Percentiles rank a stretch among this genome's conserved stretches.
Evolutionary conservation across 2,113 vertebrate genomes (phyloP).

Genomic region (Grammomys surdaster): DNA sequence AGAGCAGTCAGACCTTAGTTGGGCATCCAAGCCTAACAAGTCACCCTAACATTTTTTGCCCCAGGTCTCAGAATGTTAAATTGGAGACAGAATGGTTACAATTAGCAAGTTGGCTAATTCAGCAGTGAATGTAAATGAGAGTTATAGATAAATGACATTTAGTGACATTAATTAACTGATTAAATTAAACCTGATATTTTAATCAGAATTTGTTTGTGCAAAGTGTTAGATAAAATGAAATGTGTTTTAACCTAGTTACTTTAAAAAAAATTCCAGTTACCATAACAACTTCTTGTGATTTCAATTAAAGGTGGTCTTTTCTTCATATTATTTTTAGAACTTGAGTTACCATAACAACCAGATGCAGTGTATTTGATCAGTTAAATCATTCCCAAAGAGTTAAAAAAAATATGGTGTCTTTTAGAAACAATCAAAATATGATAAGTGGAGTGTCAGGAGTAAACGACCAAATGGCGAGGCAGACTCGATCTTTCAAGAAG

Average conservation of each 20-base stretch:
- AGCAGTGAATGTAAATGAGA: conserved; percentile 89
- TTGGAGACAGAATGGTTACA: conserved; percentile 84
- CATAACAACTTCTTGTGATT: conserved; percentile 91
- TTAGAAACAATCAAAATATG: conserved; percentile 87
- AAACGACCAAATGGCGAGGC: conserved; percentile 79
- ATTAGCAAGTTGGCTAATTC: conserved; percentile 88
- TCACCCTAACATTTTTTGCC: conserved; percentile 36
- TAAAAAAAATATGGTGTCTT: conserved; percentile 86
- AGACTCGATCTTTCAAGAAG: conserved; percentile 86
- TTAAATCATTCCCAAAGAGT: conserved; percentile 86
- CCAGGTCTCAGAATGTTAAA: conserved; percentile 75
- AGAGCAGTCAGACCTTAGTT: not conserved
- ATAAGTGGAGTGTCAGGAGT: conserved; percentile 85
- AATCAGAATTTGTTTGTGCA: conserved; percentile 92
- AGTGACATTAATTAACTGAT: conserved; percentile 93
- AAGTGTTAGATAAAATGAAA: conserved; percentile 89
- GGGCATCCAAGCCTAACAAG: not conserved
- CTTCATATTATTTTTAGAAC: conserved; percentile 89
- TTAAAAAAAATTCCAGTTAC: conserved; percentile 89
- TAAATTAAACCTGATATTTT: conserved; percentile 94
- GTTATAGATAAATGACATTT: conserved; percentile 92
- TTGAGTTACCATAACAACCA: conserved; percentile 89
- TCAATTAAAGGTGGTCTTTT: conserved; percentile 90
- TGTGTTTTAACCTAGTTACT: conserved; percentile 90
- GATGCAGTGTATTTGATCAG: conserved; percentile 79